A percentile compares a stretch with the other conserved stretches of the same genome.
These are phyloP conservation scores for Lycorma delicatula DNA, from an alignment of 1,140 invertebrate species.

Conservation along the genomic window DNA sequence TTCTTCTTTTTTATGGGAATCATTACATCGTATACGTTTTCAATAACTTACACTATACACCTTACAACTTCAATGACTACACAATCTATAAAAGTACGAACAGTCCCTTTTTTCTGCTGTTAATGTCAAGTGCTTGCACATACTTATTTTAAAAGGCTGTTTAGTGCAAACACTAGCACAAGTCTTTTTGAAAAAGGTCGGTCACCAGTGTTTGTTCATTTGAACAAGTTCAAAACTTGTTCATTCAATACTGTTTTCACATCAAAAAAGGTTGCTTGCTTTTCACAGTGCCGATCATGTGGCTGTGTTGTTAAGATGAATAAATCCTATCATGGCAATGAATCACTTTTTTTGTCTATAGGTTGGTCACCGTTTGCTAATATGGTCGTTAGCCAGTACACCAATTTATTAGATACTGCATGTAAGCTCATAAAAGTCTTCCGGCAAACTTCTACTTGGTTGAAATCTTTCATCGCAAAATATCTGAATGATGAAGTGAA, in stretches of 20 bases:
- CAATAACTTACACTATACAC: too few species aligned
- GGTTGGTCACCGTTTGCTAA: not conserved
- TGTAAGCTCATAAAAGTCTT: not conserved
- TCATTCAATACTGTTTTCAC: not conserved
- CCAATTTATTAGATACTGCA: not conserved
- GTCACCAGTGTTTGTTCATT: constrained; percentile 20
- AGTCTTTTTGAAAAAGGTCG: constrained; percentile 19
- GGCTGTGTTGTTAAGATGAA: not conserved
- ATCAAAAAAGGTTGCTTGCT: not conserved
- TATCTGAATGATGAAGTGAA: not conserved
- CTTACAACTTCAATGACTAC: too few species aligned
- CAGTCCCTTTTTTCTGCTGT: too few species aligned
- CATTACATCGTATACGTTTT: too few species aligned
- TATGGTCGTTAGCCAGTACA: not conserved
- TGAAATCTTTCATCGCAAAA: not conserved
- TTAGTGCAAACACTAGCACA: too few species aligned
- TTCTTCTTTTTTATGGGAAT: too few species aligned
- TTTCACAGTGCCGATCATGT: not conserved
- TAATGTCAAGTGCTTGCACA: too few species aligned
- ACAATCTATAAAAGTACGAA: too few species aligned
- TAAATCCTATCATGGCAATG: constrained; percentile 5
- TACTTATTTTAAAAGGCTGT: too few species aligned
- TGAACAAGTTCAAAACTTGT: constrained; percentile 10
- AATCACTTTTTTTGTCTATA: not conserved
- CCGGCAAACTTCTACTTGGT: not conserved